Base-by-base conservation (phyloP, 2,888 invertebrate genomes). In the Metalampra italica region DNA sequence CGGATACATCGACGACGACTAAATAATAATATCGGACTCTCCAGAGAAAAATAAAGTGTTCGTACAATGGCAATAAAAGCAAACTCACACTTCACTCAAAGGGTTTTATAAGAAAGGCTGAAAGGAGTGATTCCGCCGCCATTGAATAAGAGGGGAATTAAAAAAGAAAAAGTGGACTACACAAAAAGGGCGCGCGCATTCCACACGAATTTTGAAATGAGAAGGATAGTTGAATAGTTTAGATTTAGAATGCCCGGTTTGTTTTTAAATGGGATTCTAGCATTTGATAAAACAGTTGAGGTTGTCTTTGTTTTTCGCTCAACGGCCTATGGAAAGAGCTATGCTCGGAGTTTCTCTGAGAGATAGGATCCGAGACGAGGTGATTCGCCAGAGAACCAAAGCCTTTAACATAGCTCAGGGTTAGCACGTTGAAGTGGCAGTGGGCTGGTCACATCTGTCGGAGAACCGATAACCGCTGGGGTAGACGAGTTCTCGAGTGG, bases 21-120 rank as follows among this genome's bases (percentile, higher is more conserved):
- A 75, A 79, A 78, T 78, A 84, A 83, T 79, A 81, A 79, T 79
- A 82, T 71, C 75, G 66, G 64, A 71, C 63, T 66, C 60, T 54
- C 55, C 64, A 52, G 60, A 69, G 68, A 47, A 47, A 47, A 71
- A 74, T 71, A 72, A 73, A 66, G 66, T 63, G 71, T 71, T 57
- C 60, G 59, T 57, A 71, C 69, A 73, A 73, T 65, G 65, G 61
- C 54, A 59, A 72, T 67, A 69, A 74, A 71, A 66, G 62, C 56
- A 58, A 56, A 43, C 64, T 67, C 63, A 64, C 69, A 68, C 69
- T 64, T 64, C 60, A 59, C 60, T 46, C 62, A 64, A 62, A 59
- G 59, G 59, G 59, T 57, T 55, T 64, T 63, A 66, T 62, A 61
- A 57, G 57, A 54, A 53, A 54, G 55, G 52, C 48, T 55, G 51